Evolutionary conservation across 2,888 invertebrate genomes (phyloP).

Genomic region (Cheilosia urbana): DNA sequence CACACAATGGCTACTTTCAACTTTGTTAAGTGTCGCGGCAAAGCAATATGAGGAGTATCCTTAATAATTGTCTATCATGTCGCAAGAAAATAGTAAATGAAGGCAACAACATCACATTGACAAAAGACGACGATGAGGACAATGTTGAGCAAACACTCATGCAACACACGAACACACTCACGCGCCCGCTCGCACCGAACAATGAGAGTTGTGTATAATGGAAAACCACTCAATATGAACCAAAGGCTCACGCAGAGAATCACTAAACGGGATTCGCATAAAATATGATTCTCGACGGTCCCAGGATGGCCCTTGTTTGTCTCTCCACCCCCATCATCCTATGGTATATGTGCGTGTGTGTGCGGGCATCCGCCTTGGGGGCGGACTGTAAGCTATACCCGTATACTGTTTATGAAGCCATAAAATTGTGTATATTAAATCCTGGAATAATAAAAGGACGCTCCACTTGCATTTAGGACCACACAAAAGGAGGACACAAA

Average conservation of each 20-base stretch:
- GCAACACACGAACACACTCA: background rate
- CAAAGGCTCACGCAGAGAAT: constrained; percentile 71
- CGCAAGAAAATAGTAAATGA: constrained; percentile 17
- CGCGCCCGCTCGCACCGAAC: background rate
- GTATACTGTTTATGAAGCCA: constrained; percentile 71
- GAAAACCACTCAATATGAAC: constrained; percentile 72
- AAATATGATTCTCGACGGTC: constrained; percentile 67
- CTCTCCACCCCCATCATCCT: background rate
- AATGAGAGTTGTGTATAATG: constrained; percentile 35
- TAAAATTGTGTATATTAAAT: constrained; percentile 75
- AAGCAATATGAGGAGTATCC: constrained; percentile 22
- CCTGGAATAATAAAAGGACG: constrained; percentile 69
- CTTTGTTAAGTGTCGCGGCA: constrained; percentile 54
- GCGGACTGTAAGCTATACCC: constrained; percentile 53
- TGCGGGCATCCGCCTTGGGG: constrained; percentile 35
- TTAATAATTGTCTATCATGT: constrained; percentile 39
- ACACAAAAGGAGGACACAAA: constrained; percentile 54
- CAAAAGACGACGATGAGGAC: constrained; percentile 29
- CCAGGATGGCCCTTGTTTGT: constrained; percentile 63
- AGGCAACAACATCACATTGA: constrained; percentile 18
- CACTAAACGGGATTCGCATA: constrained; percentile 73
- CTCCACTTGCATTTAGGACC: constrained; percentile 70
- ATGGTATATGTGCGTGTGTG: constrained; percentile 10
- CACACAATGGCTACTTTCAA: constrained; percentile 7
- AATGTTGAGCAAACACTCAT: background rate